A percentile compares a stretch with the other conserved stretches of the same genome.
Evolutionary conservation across 2,113 vertebrate genomes (phyloP).

Genomic region (Crotalus viridis): DNA sequence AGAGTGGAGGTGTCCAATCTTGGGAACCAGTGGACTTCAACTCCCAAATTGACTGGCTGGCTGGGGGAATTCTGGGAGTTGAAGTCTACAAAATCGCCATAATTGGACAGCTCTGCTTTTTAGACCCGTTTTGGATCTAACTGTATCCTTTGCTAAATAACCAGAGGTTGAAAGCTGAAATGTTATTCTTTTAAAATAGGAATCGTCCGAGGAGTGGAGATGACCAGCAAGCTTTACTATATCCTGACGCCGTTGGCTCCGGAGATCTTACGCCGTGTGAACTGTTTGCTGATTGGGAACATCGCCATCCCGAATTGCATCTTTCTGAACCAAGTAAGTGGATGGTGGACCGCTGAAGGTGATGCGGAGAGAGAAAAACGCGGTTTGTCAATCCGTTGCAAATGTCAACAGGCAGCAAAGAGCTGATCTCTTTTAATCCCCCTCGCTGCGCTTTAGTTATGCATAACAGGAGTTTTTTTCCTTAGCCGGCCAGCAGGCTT

Average conservation of each 20-base stretch:
- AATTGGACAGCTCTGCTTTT: neutral
- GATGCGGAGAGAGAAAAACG: too few relatives aligned
- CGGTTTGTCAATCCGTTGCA: too few relatives aligned
- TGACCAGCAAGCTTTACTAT: conserved; percentile 82
- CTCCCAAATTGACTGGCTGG: neutral
- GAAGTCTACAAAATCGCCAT: neutral
- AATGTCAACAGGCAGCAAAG: neutral
- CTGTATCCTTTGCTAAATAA: fast-evolving
- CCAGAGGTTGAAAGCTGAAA: fast-evolving
- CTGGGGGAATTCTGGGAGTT: too few relatives aligned
- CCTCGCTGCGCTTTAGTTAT: neutral
- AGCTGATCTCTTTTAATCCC: neutral
- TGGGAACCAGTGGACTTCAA: neutral
- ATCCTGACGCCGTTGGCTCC: conserved; percentile 84
- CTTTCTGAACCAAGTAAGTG: conserved; percentile 83
- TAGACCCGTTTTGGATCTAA: fast-evolving
- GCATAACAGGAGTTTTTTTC: neutral
- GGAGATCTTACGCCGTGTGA: conserved; percentile 77
- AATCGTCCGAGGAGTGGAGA: conserved; percentile 87
- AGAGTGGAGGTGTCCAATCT: neutral
- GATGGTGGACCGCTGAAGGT: fast-evolving
- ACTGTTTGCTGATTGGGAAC: conserved; percentile 87
- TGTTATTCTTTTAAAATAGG: conserved; percentile 66
- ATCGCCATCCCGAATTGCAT: conserved; percentile 80
- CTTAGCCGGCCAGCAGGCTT: neutral